A percentile compares a stretch with the other conserved stretches of the same genome.
phyloP scores from a whole-genome alignment of 1,140 invertebrate species.

The Campoletis sonorensis region DNA sequence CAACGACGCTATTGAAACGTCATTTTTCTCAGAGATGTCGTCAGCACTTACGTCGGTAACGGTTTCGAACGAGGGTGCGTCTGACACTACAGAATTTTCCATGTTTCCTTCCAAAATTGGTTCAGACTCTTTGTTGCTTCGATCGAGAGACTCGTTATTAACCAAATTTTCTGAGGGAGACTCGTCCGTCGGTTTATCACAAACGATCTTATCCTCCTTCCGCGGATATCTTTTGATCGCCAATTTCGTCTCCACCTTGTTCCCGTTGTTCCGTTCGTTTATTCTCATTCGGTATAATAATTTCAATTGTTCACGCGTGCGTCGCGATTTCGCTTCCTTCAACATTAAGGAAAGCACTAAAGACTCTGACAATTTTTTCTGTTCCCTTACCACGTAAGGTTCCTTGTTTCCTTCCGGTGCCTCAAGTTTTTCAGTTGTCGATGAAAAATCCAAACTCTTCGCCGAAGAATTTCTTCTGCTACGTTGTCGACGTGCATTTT shows the following conservation, averaged over 20 bases:
- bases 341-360: not conserved
- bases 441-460: not conserved
- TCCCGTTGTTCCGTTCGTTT: not conserved
- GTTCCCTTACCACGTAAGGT: not conserved
- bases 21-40: not conserved
- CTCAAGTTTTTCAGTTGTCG: not conserved
- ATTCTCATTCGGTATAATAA: not conserved
- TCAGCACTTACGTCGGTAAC: not conserved
- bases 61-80: not conserved
- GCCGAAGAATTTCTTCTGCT: not conserved
- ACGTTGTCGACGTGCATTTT: not conserved
- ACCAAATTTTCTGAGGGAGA: not conserved
- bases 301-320: not conserved
- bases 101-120: not conserved
- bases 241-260: not conserved
- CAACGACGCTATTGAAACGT: not conserved
- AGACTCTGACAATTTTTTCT: not conserved
- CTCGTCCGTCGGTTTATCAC: not conserved
- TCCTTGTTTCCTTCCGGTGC: not conserved
- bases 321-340: not conserved
- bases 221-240: not conserved
- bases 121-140: not conserved
- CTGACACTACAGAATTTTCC: not conserved
- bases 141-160: not conserved
- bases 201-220: not conserved